Evolutionary conservation across 2,113 vertebrate species (phyloP).

Genomic region (Smithornis capensis): DNA sequence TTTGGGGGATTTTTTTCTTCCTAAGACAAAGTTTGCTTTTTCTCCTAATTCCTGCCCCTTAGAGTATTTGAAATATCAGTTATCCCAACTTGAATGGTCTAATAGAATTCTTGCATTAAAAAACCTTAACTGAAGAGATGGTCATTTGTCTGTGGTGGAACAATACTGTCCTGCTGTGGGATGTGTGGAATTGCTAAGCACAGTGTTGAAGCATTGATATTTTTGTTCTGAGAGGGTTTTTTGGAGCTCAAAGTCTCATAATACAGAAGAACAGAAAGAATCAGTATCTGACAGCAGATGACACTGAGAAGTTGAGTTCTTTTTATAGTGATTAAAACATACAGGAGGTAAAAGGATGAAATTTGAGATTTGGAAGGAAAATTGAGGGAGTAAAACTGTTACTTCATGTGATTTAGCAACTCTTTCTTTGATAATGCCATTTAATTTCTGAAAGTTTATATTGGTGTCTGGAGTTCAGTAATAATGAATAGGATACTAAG

Average conservation of each 20-base stretch:
- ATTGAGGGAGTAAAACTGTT: not conserved
- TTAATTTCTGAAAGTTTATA: not conserved
- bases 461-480: not conserved
- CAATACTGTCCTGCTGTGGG: not conserved
- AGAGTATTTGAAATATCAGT: not conserved
- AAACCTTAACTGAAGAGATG: not conserved
- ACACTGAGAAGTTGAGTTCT: not conserved
- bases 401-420: not conserved
- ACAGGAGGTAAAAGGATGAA: not conserved
- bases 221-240: not conserved
- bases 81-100: not conserved
- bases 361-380: not conserved
- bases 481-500: not conserved
- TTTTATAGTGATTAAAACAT: not conserved
- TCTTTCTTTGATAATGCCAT: not conserved
- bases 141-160: not conserved
- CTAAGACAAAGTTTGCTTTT: not conserved
- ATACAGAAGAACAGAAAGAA: not conserved
- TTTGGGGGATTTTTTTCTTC: fast-evolving
- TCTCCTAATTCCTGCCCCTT: not conserved
- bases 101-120: not conserved
- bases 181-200: not conserved
- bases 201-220: not conserved
- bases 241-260: not conserved
- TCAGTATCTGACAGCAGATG: not conserved